phyloP scores from a whole-genome alignment of 1,140 invertebrate genomes.

The Nixonia krombeini region DNA sequence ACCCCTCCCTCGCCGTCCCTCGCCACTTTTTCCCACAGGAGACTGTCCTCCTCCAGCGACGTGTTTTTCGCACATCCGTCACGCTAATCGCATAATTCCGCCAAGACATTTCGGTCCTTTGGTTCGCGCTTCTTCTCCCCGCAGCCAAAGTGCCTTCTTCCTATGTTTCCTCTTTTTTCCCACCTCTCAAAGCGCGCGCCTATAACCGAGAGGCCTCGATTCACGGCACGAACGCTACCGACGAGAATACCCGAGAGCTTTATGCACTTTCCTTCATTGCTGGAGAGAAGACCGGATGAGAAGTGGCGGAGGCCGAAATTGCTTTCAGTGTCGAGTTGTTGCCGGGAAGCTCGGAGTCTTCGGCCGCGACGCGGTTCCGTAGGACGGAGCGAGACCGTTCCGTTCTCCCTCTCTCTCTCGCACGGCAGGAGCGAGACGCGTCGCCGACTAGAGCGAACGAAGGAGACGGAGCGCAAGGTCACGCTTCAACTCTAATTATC shows the following conservation, averaged over 20 bases:
- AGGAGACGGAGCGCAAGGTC: conserved; percentile 68
- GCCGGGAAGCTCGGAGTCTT: conserved; percentile 68
- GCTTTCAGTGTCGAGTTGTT: conserved; percentile 67
- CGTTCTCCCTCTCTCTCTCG: neutral
- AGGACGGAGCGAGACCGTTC: conserved; percentile 30
- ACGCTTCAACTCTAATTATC: conserved; percentile 70
- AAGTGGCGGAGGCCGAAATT: conserved; percentile 64
- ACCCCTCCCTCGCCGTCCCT: conserved; percentile 27
- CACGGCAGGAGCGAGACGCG: conserved; percentile 17
- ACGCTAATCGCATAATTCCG: conserved; percentile 6
- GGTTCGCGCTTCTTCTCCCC: neutral
- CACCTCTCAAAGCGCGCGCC: neutral
- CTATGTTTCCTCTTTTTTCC: conserved; percentile 19
- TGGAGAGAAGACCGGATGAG: conserved; percentile 55
- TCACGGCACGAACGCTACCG: conserved; percentile 21
- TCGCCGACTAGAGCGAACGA: conserved; percentile 45
- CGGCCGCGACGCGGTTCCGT: conserved; percentile 39
- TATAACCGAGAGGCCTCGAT: conserved; percentile 29
- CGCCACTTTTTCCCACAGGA: conserved; percentile 22
- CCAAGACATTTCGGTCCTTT: conserved; percentile 6
- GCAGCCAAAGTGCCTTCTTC: conserved; percentile 10
- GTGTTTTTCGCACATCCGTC: conserved; percentile 25
- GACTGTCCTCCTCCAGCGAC: conserved; percentile 22
- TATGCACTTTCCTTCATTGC: conserved; percentile 67
- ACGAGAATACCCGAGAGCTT: conserved; percentile 59